Percentiles rank a stretch among this genome's conserved stretches.
Evolutionary conservation across 2,888 invertebrate genomes (phyloP).

Genomic region (Tipula unca): DNA sequence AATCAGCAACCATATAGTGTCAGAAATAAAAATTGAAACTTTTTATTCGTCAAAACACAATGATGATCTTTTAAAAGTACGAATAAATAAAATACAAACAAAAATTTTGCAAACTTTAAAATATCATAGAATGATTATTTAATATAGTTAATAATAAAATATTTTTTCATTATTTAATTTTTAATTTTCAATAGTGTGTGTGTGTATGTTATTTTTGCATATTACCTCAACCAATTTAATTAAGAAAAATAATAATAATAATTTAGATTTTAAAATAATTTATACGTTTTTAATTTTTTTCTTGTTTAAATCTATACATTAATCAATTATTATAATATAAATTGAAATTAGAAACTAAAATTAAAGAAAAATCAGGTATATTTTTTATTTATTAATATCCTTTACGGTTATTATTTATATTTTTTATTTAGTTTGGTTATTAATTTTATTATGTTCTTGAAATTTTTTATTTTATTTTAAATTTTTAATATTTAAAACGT

Average conservation of each 20-base stretch:
- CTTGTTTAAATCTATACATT: background rate
- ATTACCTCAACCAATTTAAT: conserved; percentile 21
- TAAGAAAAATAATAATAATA: conserved; percentile 16
- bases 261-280: conserved; percentile 16
- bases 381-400: background rate
- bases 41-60: background rate
- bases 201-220: conserved; percentile 1
- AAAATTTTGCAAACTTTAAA: background rate
- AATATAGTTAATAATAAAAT: background rate
- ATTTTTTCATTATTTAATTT: background rate
- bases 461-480: conserved; percentile 1
- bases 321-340: background rate
- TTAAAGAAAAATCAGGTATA: conserved; percentile 21
- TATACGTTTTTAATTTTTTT: background rate
- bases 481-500: background rate
- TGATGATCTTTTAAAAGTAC: background rate
- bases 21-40: background rate
- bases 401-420: conserved; percentile 15
- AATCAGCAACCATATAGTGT: background rate
- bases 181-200: background rate
- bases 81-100: background rate
- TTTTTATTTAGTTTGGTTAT: conserved; percentile 18
- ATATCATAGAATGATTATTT: background rate
- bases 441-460: conserved; percentile 14
- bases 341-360: conserved; percentile 14